Evolutionary conservation across 2,797 vertebrate genomes (phyloP).

Genomic region (Chloroceryle amazona): DNA sequence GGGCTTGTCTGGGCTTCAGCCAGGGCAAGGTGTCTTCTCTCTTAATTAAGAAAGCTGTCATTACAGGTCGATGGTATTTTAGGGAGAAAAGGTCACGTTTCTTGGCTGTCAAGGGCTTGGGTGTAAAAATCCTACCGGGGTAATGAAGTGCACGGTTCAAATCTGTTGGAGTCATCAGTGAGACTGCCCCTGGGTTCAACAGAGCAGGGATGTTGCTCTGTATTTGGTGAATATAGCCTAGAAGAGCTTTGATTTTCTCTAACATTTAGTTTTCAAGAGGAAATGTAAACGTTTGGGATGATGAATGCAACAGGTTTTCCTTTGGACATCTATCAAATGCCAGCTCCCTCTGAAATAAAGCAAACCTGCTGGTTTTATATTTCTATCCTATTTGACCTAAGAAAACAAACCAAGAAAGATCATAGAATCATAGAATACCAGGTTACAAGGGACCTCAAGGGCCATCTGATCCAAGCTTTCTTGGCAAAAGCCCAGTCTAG

Average conservation of each 20-base stretch:
- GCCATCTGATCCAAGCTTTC: not conserved
- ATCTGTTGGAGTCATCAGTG: not conserved
- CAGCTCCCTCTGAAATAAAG: not conserved
- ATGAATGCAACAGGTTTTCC: not conserved
- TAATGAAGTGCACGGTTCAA: not conserved
- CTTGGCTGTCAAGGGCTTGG: not conserved
- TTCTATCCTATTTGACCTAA: not conserved
- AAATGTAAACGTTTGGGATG: not conserved
- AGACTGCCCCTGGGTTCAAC: not conserved
- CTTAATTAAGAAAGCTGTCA: not conserved
- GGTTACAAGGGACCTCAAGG: not conserved
- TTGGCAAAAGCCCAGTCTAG: too few relatives aligned
- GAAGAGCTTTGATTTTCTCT: not conserved
- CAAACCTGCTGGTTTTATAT: not conserved
- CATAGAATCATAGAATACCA: not conserved
- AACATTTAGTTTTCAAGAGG: not conserved
- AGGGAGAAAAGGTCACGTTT: not conserved
- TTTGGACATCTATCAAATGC: not conserved
- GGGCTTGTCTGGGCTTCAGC: not conserved
- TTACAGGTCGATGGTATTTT: not conserved
- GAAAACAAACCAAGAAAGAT: not conserved
- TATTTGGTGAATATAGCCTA: fast-evolving
- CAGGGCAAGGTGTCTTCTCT: not conserved
- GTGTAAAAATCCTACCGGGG: not conserved
- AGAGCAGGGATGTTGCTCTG: not conserved